Evolutionary conservation across 2,113 vertebrate genomes (phyloP), one percentile per base, ranked within the genome.

Genomic region (Camelus dromedarius): DNA sequence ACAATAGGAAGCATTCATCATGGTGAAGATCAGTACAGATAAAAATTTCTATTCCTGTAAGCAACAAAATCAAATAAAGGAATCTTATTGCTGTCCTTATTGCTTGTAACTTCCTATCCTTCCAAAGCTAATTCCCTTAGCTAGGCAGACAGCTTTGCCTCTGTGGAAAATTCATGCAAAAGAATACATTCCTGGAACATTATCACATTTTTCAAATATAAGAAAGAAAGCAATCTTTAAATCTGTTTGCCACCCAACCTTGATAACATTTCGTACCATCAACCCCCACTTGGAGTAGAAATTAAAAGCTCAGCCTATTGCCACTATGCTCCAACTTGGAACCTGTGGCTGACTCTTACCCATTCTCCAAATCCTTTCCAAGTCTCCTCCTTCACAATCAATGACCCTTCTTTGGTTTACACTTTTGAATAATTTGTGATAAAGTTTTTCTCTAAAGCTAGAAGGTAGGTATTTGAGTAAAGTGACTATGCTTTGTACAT

Each of bases 1-100:
- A 89, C 22, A 77, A 69, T 69, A 95, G 80, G 28, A 89, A 48
- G 38, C n/a, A 73, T 87, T 89, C 80, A 62, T 85, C 56, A 86
- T 35, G n/a, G 62, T 48, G 48, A 96, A 77, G 48, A 60, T 80
- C 19, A 35, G 13, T 64, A 60, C 16, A 73, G 60, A 82, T 28
- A 24, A 82, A 97, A 89, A 20, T 86, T 80, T 95, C 73, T 72
- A 60, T 56, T 76, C 75, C 82, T n/a, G 15, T 66, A 93, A 92
- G 70, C 58, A 95, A 91, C 32, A 89, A 97, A 92, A 96, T 86
- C 38, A 77, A 92, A 85, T 76, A 69, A 95, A 89, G 77, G 12
- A 46, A 30, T 66, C 24, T 77, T 32, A 52, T 16, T 88, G 28
- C 66, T 95, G 30, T 58, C 35, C 42, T 91, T 38, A 60, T 28